Percentiles rank a stretch among this genome's conserved stretches.
These are phyloP conservation scores for Colius striatus DNA, from an alignment of 2,113 vertebrate genomes.

Conservation along the genomic window DNA sequence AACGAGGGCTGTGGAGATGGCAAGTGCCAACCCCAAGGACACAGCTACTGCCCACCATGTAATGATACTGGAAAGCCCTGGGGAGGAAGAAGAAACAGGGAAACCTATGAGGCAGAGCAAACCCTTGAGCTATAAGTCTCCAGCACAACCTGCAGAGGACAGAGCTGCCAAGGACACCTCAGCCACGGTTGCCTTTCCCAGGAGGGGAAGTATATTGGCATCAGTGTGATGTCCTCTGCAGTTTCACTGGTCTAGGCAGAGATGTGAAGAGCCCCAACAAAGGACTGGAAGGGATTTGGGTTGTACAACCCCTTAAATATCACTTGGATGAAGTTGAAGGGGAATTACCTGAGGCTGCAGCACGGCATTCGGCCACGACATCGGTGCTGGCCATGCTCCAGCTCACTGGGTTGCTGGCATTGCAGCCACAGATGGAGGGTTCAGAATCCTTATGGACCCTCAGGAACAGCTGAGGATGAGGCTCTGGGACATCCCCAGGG, in stretches of 20 bases:
- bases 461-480: rapidly evolving
- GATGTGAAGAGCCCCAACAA: rapidly evolving
- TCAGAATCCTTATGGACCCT: rapidly evolving
- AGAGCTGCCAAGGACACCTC: background rate
- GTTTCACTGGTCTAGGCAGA: no score
- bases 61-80: rapidly evolving
- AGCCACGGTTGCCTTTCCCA: background rate
- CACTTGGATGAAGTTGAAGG: no score
- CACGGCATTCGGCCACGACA: rapidly evolving
- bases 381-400: background rate
- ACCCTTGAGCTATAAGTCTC: rapidly evolving
- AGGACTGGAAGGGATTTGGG: rapidly evolving
- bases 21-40: background rate
- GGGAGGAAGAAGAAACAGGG: background rate
- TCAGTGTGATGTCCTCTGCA: rapidly evolving
- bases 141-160: no score
- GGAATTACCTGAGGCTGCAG: rapidly evolving
- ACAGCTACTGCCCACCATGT: background rate
- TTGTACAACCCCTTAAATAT: background rate
- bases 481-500: rapidly evolving
- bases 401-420: background rate
- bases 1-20: rapidly evolving
- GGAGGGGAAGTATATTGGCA: rapidly evolving
- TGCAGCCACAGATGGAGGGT: background rate
- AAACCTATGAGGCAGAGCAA: background rate